Base-by-base conservation (phyloP, 2,113 vertebrate species). In the Stegostoma tigrinum region DNA sequence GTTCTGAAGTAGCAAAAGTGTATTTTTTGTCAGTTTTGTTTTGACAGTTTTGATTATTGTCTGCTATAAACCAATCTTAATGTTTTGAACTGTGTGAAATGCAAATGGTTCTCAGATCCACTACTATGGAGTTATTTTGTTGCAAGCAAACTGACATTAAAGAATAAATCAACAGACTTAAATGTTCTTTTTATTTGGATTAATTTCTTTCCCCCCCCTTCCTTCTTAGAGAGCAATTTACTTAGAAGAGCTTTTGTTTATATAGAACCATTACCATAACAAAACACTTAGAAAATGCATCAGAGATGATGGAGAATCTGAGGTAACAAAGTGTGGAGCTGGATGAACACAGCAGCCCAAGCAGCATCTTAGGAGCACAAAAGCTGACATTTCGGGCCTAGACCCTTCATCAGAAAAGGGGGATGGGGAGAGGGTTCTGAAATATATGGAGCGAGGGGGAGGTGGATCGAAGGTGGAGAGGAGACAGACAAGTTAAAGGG, bases 71-170 rank as follows among this genome's bases (percentile, higher is more conserved):
- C 3, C 21, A 19, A 83, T n/a, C 5, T 83, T 23, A 23, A 42
- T 94, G 55, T 66, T 64, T 66, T 66, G 66, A 93, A 93, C 7
- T 64, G 34, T 61, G n/a, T 45, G 7, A 67, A 12, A 94, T 94
- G 7, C 21, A 94, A 94, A 42, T 67, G 90, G 34, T 90, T 90
- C 55, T 68, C 91, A 94, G 5, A 68, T 94, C n/a, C 66, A 45
- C 38, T 75, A 27, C 42, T 95, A 68, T 95, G 38, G 38, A 95
- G 24, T 52, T 95, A 70, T 95, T 75, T 52, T 94, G 91, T 94
- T 95, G 80, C 80, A 21, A 75, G 2, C 30, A 94, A 95, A 95
- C 68, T 95, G 94, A 95, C 94, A 94, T 42, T 17, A 70, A 95
- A 95, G 67, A 12, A 72, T 70, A 48, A 95, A 45, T 34, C 27